Evolutionary conservation across 2,113 vertebrate species (phyloP).

Genomic region (Arothron firmamentum): DNA sequence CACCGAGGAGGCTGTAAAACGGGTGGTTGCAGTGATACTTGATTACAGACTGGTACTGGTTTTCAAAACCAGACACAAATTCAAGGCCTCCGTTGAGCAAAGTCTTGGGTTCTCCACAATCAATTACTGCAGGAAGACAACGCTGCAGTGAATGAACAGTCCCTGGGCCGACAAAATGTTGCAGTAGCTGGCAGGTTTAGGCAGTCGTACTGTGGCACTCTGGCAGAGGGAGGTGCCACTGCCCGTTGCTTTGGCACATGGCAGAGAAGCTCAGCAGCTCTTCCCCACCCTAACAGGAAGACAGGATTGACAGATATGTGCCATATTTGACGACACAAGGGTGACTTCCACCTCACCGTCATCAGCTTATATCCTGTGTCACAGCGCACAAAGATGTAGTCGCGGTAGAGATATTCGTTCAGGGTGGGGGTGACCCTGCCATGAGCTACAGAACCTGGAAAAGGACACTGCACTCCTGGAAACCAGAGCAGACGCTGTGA

Average conservation of each 20-base stretch:
- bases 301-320: neutral
- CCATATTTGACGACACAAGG: neutral
- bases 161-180: neutral
- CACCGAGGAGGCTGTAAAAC: slow-evolving; percentile 52
- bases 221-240: slow-evolving; percentile 70
- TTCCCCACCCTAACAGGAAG: slow-evolving; percentile 46
- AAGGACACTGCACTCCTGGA: slow-evolving; percentile 67
- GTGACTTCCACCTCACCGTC: slow-evolving; percentile 53
- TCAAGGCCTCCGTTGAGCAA: slow-evolving; percentile 61
- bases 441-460: slow-evolving; percentile 39
- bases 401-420: slow-evolving; percentile 66
- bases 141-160: neutral
- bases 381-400: slow-evolving; percentile 72
- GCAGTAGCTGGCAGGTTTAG: neutral
- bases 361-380: slow-evolving; percentile 73
- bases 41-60: slow-evolving; percentile 68
- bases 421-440: slow-evolving; percentile 66
- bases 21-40: slow-evolving; percentile 71
- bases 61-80: slow-evolving; percentile 56
- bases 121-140: slow-evolving; percentile 60
- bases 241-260: slow-evolving; percentile 63
- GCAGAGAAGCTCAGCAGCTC: slow-evolving; percentile 64
- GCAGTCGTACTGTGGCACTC: slow-evolving; percentile 70
- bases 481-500: slow-evolving; percentile 9
- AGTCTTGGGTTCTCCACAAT: slow-evolving; percentile 65